phyloP scores from a whole-genome alignment of 1,140 invertebrate genomes.

The Andrena cerasifolii region DNA sequence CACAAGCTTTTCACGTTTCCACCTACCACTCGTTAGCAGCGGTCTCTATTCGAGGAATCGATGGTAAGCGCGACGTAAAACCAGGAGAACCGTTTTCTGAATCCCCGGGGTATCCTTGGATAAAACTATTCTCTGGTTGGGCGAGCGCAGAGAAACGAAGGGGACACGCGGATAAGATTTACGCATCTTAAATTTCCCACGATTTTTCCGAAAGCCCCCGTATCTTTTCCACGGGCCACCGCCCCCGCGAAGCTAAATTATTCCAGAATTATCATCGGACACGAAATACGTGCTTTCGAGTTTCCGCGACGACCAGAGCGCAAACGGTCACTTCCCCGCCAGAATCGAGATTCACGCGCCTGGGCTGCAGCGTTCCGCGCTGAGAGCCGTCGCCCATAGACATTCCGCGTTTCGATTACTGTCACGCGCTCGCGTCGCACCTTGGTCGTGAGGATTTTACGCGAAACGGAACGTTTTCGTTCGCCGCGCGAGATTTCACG shows the following conservation, averaged over 20 bases:
- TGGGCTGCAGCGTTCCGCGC: background rate
- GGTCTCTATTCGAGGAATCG: background rate
- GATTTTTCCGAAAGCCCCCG: background rate
- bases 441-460: slow-evolving; percentile 24
- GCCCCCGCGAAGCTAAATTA: slow-evolving; percentile 6
- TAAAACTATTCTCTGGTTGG: background rate
- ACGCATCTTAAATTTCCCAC: slow-evolving; percentile 22
- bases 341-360: slow-evolving; percentile 24
- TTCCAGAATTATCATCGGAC: slow-evolving; percentile 16
- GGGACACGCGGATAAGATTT: background rate
- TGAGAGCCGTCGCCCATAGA: background rate
- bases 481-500: background rate
- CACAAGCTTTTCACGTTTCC: no score
- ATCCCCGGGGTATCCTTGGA: slow-evolving; percentile 12
- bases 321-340: background rate
- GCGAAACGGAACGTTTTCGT: background rate
- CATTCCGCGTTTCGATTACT: slow-evolving; percentile 12
- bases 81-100: slow-evolving; percentile 6
- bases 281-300: background rate
- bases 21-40: no score
- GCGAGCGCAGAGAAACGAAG: no score
- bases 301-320: background rate
- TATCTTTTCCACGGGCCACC: slow-evolving; percentile 12
- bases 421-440: background rate
- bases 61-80: background rate